These are phyloP conservation scores for Morelia viridis DNA, from an alignment of 2,797 vertebrate genomes.

Conservation along the genomic window DNA sequence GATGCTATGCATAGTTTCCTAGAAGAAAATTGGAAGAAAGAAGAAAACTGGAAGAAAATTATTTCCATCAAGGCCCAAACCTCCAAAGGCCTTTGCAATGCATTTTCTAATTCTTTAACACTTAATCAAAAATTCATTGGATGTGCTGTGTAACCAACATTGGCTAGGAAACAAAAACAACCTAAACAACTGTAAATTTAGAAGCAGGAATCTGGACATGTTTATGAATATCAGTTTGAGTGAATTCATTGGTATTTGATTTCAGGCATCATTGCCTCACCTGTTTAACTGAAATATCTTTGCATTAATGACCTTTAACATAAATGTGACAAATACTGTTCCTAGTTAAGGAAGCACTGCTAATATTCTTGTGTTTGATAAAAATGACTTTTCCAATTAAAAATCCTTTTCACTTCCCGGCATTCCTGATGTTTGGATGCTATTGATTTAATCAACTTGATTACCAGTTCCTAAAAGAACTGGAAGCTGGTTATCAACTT, in stretches of 20 bases:
- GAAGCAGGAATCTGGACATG: background rate
- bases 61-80: background rate
- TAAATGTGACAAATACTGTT: background rate
- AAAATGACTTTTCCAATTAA: background rate
- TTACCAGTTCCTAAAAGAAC: background rate
- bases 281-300: background rate
- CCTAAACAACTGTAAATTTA: background rate
- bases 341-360: background rate
- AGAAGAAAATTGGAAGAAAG: background rate
- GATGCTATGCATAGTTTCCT: background rate
- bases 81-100: background rate
- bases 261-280: background rate
- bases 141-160: background rate
- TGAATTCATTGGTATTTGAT: background rate
- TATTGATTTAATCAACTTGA: background rate
- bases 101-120: background rate
- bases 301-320: background rate
- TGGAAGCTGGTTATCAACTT: no score
- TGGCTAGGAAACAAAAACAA: background rate
- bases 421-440: background rate
- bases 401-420: background rate
- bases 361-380: background rate
- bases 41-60: background rate
- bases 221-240: background rate
- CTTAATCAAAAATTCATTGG: background rate